These are phyloP conservation scores for Petroica traversi DNA, from an alignment of 2,113 vertebrate genomes.

Conservation along the genomic window DNA sequence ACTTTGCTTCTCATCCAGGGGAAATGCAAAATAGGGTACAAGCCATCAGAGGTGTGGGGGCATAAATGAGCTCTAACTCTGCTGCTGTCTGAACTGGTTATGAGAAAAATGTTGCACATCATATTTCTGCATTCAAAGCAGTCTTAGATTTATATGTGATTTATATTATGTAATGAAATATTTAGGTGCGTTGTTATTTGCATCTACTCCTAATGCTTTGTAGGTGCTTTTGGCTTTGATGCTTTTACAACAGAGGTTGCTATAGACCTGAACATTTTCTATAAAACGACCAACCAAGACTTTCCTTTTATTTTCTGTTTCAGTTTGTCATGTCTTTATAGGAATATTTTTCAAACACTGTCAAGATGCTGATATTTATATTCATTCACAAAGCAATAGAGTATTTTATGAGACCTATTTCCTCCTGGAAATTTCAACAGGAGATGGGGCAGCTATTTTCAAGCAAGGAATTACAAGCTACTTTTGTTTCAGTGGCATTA, in stretches of 20 bases:
- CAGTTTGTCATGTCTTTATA: neutral
- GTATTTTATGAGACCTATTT: constrained; percentile 22
- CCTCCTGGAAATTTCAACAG: neutral
- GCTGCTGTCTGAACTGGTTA: neutral
- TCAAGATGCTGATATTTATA: neutral
- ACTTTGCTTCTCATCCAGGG: neutral
- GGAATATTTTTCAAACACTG: constrained; percentile 21
- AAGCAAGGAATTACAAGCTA: neutral
- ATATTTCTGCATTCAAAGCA: neutral
- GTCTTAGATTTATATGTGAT: neutral
- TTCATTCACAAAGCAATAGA: neutral
- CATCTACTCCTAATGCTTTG: neutral
- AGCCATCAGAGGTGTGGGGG: neutral
- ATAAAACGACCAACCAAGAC: neutral
- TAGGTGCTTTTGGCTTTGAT: neutral
- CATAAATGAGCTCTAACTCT: neutral
- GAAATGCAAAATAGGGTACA: neutral
- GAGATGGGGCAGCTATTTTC: neutral
- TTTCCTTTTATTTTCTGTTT: constrained; percentile 16
- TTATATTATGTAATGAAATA: neutral
- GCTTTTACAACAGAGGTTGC: neutral
- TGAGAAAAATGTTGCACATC: neutral
- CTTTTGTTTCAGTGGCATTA: constrained; percentile 19
- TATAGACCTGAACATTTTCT: neutral
- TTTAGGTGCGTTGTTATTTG: neutral